Conservation (phyloP, 1,140 invertebrate genomes). For the Cyclargus thomasi region DNA sequence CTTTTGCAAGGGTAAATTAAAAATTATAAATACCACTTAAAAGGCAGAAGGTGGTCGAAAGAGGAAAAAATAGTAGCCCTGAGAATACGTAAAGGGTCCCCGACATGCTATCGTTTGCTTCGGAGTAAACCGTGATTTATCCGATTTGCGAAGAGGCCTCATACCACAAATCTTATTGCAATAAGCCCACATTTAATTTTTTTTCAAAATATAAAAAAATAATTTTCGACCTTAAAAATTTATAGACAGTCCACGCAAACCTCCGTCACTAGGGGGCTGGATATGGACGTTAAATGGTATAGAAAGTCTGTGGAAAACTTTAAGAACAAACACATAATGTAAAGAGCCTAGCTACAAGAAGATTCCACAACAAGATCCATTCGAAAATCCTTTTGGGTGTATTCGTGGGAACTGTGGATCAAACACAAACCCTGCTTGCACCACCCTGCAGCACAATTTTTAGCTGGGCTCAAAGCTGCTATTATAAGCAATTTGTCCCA, state of each 20-base stretch:
- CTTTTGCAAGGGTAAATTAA: not conserved
- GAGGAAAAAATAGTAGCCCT: constrained; percentile 27
- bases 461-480: constrained; percentile 7
- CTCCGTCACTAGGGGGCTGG: too few species aligned
- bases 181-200: too few species aligned
- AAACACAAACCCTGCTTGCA: constrained; percentile 16
- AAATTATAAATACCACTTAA: constrained; percentile 4
- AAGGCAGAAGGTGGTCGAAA: constrained; percentile 20
- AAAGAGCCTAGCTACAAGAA: constrained; percentile 8
- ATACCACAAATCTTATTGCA: too few species aligned
- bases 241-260: too few species aligned
- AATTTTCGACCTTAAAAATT: too few species aligned
- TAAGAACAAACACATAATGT: too few species aligned
- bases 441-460: constrained; percentile 2
- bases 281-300: too few species aligned
- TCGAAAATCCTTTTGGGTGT: constrained; percentile 18
- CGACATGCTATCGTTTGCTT: constrained; percentile 27
- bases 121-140: too few species aligned
- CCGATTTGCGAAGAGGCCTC: too few species aligned
- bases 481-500: not conserved
- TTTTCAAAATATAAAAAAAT: too few species aligned
- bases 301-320: too few species aligned
- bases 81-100: constrained; percentile 28
- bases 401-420: constrained; percentile 19
- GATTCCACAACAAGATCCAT: constrained; percentile 7